Evolutionary conservation across 2,888 invertebrate species (phyloP).

Genomic region (Orthosia gothica): DNA sequence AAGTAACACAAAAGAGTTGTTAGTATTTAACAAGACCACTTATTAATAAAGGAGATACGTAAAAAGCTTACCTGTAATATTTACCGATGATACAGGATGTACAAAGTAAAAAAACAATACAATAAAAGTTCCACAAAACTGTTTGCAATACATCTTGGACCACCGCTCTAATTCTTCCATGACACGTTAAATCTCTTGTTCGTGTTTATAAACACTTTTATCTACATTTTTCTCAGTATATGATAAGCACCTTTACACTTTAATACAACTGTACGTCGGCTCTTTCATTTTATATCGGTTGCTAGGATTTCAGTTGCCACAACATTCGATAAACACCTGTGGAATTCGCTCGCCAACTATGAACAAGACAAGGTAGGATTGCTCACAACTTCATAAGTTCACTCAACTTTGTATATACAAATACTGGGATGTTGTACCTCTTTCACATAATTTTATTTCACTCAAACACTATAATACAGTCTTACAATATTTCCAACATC

Average conservation of each 20-base stretch:
- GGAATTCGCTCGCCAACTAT: slow-evolving; percentile 82
- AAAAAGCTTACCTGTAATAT: slow-evolving; percentile 81
- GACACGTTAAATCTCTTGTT: slow-evolving; percentile 73
- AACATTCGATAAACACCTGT: slow-evolving; percentile 88
- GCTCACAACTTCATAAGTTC: slow-evolving; percentile 83
- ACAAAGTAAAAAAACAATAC: slow-evolving; percentile 72
- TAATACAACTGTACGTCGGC: slow-evolving; percentile 32
- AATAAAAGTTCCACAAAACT: slow-evolving; percentile 75
- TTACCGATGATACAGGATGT: slow-evolving; percentile 72
- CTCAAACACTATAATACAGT: slow-evolving; percentile 11
- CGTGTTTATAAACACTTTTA: slow-evolving; percentile 60
- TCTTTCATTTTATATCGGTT: slow-evolving; percentile 78
- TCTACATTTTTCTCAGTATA: slow-evolving; percentile 62
- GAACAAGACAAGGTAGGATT: slow-evolving; percentile 77
- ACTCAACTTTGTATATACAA: slow-evolving; percentile 85
- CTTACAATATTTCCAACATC: neutral
- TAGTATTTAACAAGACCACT: neutral
- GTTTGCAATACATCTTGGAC: slow-evolving; percentile 83
- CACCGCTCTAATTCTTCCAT: slow-evolving; percentile 89
- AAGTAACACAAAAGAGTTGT: slow-evolving; percentile 26
- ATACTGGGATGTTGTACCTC: slow-evolving; percentile 69
- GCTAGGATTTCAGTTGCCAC: slow-evolving; percentile 88
- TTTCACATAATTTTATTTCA: slow-evolving; percentile 35
- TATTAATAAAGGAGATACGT: too few species aligned
- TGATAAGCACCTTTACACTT: slow-evolving; percentile 49